Conservation (phyloP, 1,140 invertebrate genomes). For the Meloidogyne exigua region DNA sequence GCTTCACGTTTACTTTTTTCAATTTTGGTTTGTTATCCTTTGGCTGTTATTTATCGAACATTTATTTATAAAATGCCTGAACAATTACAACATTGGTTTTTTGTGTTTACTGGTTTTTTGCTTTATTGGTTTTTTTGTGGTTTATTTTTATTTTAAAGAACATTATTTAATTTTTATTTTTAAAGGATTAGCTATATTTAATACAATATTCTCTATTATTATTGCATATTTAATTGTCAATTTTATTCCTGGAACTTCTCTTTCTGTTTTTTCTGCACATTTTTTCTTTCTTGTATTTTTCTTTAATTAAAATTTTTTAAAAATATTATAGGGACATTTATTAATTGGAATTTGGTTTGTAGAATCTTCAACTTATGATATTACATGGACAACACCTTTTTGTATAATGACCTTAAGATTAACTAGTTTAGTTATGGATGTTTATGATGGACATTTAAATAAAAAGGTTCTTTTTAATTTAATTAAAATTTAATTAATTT, state of each 20-base stretch:
- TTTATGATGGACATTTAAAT: conserved; percentile 65
- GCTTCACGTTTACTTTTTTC: conserved; percentile 47
- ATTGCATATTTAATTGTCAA: conserved; percentile 55
- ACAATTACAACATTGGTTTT: conserved; percentile 41
- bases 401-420: conserved; percentile 66
- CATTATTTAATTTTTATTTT: conserved; percentile 19
- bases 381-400: conserved; percentile 67
- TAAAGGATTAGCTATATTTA: conserved; percentile 39
- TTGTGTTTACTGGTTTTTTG: conserved; percentile 35
- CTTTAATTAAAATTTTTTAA: conserved; percentile 1
- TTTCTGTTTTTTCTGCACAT: conserved; percentile 64
- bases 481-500: too few species aligned
- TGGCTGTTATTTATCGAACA: conserved; percentile 45
- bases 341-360: conserved; percentile 52
- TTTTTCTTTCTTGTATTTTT: conserved; percentile 62
- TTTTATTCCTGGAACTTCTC: conserved; percentile 59
- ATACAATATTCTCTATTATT: conserved; percentile 36
- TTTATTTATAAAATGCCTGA: conserved; percentile 48
- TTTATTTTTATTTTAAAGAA: too few species aligned
- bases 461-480: conserved; percentile 36
- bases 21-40: conserved; percentile 45
- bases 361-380: conserved; percentile 61
- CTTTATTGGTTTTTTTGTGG: conserved; percentile 53
- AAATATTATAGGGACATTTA: conserved; percentile 63
- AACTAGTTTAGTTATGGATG: conserved; percentile 66